A percentile compares a stretch with the other conserved stretches of the same genome.
phyloP scores from a whole-genome alignment of 2,113 vertebrate genomes.

The Odocoileus virginianus region DNA sequence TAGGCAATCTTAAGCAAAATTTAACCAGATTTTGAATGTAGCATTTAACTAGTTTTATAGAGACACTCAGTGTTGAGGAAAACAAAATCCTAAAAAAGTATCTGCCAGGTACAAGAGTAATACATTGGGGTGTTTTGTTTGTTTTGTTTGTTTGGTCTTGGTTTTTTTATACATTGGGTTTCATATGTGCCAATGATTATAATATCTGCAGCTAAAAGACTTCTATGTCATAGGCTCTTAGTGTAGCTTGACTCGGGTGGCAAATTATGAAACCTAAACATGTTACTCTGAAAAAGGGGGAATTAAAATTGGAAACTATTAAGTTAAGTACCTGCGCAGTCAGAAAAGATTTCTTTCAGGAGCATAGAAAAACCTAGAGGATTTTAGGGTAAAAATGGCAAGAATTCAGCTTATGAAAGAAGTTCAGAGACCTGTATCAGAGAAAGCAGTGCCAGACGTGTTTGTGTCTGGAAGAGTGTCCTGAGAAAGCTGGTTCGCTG shows the following conservation, averaged over 20 bases:
- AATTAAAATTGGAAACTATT: neutral
- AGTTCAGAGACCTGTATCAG: neutral
- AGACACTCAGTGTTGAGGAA: neutral
- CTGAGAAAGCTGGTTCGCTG: neutral
- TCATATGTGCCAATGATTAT: neutral
- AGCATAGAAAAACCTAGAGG: neutral
- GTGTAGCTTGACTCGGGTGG: neutral
- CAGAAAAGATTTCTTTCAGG: neutral
- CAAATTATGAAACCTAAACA: slow-evolving; percentile 1
- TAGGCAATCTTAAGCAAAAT: neutral
- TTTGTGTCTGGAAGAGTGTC: neutral
- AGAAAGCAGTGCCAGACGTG: neutral
- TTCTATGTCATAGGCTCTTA: neutral
- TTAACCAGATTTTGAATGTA: neutral
- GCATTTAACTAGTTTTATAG: slow-evolving; percentile 12
- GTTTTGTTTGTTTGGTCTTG: neutral
- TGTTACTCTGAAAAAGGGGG: neutral
- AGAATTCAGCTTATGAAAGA: neutral
- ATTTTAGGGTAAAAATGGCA: neutral
- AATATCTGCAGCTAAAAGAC: neutral
- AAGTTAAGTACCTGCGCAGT: neutral
- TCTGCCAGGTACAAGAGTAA: neutral
- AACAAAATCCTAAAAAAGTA: neutral
- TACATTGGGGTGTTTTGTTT: neutral
- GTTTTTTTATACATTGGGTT: neutral